Conservation (phyloP, 2,888 invertebrate species). For the Amaurobius ferox region DNA sequence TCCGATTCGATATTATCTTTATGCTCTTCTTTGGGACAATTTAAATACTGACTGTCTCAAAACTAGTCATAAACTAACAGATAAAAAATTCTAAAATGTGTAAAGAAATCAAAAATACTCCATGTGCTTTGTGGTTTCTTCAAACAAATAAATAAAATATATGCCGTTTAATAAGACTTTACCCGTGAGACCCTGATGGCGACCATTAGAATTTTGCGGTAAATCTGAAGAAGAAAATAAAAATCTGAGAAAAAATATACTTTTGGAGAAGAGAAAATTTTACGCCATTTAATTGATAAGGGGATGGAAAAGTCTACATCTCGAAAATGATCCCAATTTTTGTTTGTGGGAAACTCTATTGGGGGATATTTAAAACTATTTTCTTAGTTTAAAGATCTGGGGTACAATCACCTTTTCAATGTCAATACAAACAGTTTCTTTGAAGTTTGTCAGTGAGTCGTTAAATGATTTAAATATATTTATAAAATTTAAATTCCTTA, state of each 20-base stretch:
- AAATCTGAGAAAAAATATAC: slow-evolving; percentile 21
- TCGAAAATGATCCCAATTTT: neutral
- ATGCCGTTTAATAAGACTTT: slow-evolving; percentile 43
- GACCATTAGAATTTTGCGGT: slow-evolving; percentile 57
- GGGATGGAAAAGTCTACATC: slow-evolving; percentile 32
- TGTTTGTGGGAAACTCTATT: neutral
- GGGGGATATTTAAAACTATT: slow-evolving; percentile 14
- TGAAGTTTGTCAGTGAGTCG: neutral
- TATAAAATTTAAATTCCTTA: too few relatives aligned
- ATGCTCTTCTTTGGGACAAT: too few relatives aligned
- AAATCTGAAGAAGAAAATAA: slow-evolving; percentile 29
- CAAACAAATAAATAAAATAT: slow-evolving; percentile 1
- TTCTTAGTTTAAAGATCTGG: slow-evolving; percentile 2
- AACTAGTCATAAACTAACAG: neutral
- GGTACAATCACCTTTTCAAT: neutral
- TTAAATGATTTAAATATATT: neutral
- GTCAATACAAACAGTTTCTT: neutral
- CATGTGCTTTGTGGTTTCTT: slow-evolving; percentile 5
- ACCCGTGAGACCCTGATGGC: slow-evolving; percentile 38
- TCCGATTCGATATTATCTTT: too few relatives aligned
- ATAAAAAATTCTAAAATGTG: neutral
- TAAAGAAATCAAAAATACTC: slow-evolving; percentile 11
- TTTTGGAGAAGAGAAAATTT: slow-evolving; percentile 37
- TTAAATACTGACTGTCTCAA: neutral
- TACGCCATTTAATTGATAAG: slow-evolving; percentile 68